Conservation (phyloP, 2,113 vertebrate genomes). For the Podiceps cristatus region DNA sequence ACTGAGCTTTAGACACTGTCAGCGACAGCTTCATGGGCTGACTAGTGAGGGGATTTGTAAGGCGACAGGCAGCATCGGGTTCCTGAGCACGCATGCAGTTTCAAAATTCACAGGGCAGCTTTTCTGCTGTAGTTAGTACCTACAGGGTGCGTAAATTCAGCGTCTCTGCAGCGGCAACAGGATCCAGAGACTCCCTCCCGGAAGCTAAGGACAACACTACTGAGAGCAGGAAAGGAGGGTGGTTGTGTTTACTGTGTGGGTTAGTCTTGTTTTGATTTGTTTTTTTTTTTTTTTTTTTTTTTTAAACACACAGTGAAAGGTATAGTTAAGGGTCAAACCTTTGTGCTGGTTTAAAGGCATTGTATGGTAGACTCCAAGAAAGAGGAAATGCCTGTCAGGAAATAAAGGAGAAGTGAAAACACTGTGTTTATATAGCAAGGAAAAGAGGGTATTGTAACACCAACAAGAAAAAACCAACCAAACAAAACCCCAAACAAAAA, state of each 20-base stretch:
- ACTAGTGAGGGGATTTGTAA: background rate
- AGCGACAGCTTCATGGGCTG: background rate
- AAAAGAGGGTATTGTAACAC: background rate
- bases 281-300: background rate
- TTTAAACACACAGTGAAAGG: background rate
- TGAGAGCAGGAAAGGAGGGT: background rate
- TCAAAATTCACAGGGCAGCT: too few species aligned
- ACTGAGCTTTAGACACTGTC: background rate
- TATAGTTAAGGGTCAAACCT: background rate
- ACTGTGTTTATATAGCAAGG: background rate
- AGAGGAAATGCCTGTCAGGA: background rate
- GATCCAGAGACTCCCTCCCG: background rate
- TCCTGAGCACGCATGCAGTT: background rate
- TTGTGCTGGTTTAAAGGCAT: background rate
- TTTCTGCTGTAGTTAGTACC: too few species aligned
- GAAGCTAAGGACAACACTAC: background rate
- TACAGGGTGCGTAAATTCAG: accelerated
- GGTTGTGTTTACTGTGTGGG: accelerated
- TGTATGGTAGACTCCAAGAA: background rate
- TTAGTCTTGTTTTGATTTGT: background rate
- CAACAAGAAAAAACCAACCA: too few species aligned
- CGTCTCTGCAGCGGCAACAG: background rate
- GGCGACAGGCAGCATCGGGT: background rate
- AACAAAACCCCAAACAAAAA: background rate
- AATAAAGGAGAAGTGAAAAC: background rate